A percentile compares a stretch with the other conserved stretches of the same genome.
Evolutionary conservation across 2,113 vertebrate genomes (phyloP).

Genomic region (Anarrhichthys ocellatus): DNA sequence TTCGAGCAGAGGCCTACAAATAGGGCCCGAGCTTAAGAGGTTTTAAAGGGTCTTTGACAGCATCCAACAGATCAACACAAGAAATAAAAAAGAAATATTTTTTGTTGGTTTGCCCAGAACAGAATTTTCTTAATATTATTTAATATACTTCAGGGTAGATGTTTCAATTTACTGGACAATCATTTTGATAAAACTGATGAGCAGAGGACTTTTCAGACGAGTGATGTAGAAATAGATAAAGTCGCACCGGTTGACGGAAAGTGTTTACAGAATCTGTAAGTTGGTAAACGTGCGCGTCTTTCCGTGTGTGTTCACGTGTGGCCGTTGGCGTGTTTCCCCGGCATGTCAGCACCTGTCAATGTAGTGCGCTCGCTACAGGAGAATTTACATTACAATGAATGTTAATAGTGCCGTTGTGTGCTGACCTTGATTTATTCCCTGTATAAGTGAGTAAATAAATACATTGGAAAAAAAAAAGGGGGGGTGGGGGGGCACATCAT

Average conservation of each 20-base stretch:
- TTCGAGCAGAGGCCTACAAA: no score
- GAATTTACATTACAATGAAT: constrained; percentile 85
- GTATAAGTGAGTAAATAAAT: constrained; percentile 82
- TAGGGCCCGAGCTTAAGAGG: no score
- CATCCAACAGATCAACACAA: background rate
- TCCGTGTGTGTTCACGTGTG: constrained; percentile 13
- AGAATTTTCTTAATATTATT: background rate
- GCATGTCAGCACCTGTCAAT: constrained; percentile 82
- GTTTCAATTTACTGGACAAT: background rate
- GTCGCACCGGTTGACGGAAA: constrained; percentile 33
- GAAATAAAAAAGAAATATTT: background rate
- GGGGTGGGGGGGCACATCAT: constrained; percentile 54
- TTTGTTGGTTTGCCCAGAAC: background rate
- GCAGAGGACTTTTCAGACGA: background rate
- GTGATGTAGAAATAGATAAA: background rate
- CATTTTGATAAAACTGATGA: background rate
- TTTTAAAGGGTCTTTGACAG: background rate
- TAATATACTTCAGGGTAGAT: background rate
- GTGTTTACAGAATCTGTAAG: constrained; percentile 41
- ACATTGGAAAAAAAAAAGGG: constrained; percentile 26
- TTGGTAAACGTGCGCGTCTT: constrained; percentile 9
- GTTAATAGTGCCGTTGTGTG: constrained; percentile 78
- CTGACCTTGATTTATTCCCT: constrained; percentile 84
- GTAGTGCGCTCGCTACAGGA: constrained; percentile 42
- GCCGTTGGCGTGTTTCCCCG: constrained; percentile 49